phyloP scores from a whole-genome alignment of 2,888 invertebrate genomes.

The Folsomia manolachei region DNA sequence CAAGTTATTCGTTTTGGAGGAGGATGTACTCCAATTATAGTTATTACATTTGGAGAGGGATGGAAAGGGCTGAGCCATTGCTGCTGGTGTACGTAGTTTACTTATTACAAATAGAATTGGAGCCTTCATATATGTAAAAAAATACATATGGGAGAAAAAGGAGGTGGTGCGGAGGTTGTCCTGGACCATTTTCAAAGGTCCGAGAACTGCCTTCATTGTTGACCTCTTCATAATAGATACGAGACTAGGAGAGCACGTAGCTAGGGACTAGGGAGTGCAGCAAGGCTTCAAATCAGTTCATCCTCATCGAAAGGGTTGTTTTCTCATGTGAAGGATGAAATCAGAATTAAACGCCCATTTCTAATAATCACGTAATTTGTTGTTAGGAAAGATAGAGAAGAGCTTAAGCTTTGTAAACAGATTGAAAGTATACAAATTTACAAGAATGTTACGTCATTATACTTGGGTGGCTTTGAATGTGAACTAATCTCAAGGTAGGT shows the following conservation, averaged over 20 bases:
- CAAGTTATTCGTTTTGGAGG: slow-evolving; percentile 22
- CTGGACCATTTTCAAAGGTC: slow-evolving; percentile 7
- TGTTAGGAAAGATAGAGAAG: neutral
- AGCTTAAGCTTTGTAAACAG: neutral
- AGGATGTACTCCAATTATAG: slow-evolving; percentile 25
- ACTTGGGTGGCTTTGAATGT: slow-evolving; percentile 15
- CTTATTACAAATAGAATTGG: too few species aligned
- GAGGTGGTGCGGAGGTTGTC: slow-evolving; percentile 11
- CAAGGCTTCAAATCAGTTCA: neutral
- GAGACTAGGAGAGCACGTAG: neutral
- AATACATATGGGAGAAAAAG: slow-evolving; percentile 2
- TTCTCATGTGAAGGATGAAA: neutral
- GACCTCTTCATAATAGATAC: slow-evolving; percentile 8
- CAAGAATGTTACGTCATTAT: neutral
- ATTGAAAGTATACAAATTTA: neutral
- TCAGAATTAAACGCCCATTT: neutral
- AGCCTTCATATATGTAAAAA: too few species aligned
- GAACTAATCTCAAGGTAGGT: slow-evolving; percentile 6
- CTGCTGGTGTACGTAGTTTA: neutral
- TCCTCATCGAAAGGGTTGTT: too few species aligned
- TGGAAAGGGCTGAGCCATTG: slow-evolving; percentile 11
- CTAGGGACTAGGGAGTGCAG: too few species aligned
- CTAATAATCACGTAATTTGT: neutral
- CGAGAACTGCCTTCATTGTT: slow-evolving; percentile 6
- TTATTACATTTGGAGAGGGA: slow-evolving; percentile 20